Evolutionary conservation across 92 coral and sea anemone species (phyloP), one percentile per base, ranked within the genome.

Genomic region (Palythoa caribaeorum): DNA sequence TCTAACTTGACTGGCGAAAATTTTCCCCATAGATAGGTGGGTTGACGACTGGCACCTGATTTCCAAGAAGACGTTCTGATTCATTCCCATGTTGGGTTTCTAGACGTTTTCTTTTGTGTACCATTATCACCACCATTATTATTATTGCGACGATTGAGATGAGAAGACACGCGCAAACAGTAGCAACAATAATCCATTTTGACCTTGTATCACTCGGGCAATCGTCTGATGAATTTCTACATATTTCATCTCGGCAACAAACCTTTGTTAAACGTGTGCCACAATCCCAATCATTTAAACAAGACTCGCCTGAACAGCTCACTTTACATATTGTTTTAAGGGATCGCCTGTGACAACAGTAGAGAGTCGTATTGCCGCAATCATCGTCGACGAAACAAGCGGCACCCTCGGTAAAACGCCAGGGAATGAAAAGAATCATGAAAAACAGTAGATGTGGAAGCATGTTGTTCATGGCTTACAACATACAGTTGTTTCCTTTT

Each of bases 201-300:
- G 38, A 21, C 0, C 0, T 75, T 4, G 7, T 75, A 14, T 7
- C 7, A 12, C 19, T n/a, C n/a, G 59, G 79, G n/a, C 79, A 75
- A 16, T 75, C 59, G 12, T 50, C 38, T 54, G 17, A 2, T 50
- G 79, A 47, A 17, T 44, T 62, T 19, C 79, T 47, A 48, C 79
- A 75, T 16, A 75, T 75, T 28, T 75, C 17, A 20, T 75, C 62
- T 75, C 79, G 79, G n/a, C 79, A 75, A 40, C 79, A 75, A 6
- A 44, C 79, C 8, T 47, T 50, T 6, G 28, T 44, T 10, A 8
- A n/a, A 1, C 13, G 2, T 51, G 79, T 47, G 54, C 79, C 79
- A 20, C 79, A 75, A 19, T 75, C 79, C 79, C 79, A 47, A 36
- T 48, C 60, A 16, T 48, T 1, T 3, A 75, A 75, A 5, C 79